Conservation (phyloP, 2,888 invertebrate genomes). For the Crocallis elinguaria region DNA sequence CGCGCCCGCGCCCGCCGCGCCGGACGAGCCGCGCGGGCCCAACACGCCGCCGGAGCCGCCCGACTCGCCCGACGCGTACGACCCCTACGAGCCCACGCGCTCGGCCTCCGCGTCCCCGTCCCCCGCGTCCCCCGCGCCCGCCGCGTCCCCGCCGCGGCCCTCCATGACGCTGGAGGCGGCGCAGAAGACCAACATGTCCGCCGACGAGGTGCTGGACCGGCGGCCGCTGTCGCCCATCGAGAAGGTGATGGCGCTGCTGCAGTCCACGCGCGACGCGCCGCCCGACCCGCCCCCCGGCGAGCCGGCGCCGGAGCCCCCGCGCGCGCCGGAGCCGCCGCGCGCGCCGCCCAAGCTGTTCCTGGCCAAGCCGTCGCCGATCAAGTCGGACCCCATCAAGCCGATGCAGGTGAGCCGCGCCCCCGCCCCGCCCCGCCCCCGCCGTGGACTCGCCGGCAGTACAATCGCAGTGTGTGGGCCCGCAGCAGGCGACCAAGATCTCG, state of each 20-base stretch:
- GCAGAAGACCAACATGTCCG: conserved; percentile 78
- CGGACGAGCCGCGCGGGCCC: conserved; percentile 87
- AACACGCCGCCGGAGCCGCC: conserved; percentile 85
- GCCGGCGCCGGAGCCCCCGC: conserved; percentile 47
- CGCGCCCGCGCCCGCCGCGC: conserved; percentile 85
- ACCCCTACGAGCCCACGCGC: conserved; percentile 96
- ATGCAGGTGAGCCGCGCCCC: conserved; percentile 61
- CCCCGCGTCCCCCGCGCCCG: conserved; percentile 40
- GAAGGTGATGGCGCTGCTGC: conserved; percentile 85
- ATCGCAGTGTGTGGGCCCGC: conserved; percentile 7
- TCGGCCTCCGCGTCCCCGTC: conserved; percentile 86
- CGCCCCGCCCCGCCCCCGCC: neutral
- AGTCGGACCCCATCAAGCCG: conserved; percentile 85
- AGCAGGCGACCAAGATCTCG: conserved; percentile 46
- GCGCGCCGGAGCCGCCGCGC: conserved; percentile 38
- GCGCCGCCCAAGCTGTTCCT: conserved; percentile 80
- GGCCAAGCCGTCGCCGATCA: conserved; percentile 81
- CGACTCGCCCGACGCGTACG: conserved; percentile 92
- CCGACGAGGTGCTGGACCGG: conserved; percentile 76
- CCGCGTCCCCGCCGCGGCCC: conserved; percentile 38
- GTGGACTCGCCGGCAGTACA: neutral
- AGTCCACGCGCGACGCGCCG: conserved; percentile 75
- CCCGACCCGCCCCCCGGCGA: conserved; percentile 69
- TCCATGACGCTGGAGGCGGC: conserved; percentile 76
- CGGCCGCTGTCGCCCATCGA: conserved; percentile 85